A percentile compares a stretch with the other conserved stretches of the same genome.
Evolutionary conservation across 2,113 vertebrate species (phyloP).

Genomic region (Ibidorhyncha struthersii): DNA sequence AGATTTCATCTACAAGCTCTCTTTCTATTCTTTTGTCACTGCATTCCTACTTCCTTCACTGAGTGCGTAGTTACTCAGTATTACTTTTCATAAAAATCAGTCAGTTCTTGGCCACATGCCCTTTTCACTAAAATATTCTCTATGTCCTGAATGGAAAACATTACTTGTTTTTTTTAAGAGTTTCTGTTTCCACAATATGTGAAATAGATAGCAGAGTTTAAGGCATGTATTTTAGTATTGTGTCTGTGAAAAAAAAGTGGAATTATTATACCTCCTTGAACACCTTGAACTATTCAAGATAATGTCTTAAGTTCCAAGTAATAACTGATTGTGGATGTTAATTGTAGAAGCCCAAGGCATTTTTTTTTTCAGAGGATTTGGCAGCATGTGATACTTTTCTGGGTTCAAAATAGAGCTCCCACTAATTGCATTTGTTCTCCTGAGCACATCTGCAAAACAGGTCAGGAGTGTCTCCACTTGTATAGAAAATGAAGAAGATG

Average conservation of each 20-base stretch:
- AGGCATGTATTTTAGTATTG: not conserved
- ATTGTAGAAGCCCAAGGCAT: not conserved
- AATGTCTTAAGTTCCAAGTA: not conserved
- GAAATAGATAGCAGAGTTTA: not conserved
- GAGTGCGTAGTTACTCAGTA: not conserved
- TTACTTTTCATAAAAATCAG: not conserved
- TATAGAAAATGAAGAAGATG: not conserved
- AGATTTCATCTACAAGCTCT: not conserved
- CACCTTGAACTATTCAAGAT: not conserved
- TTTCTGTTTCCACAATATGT: not conserved
- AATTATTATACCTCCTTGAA: not conserved
- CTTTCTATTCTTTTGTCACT: not conserved
- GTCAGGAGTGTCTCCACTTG: rapidly evolving
- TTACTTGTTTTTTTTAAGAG: not conserved
- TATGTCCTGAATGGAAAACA: not conserved
- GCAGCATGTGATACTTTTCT: not conserved
- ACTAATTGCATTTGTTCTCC: not conserved
- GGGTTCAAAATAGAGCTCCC: not conserved
- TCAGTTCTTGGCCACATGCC: not conserved
- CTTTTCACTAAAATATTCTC: not conserved
- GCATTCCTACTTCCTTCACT: not conserved
- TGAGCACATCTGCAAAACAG: not conserved
- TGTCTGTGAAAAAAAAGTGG: not conserved
- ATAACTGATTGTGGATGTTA: not conserved
- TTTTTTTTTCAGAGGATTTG: not conserved